Evolutionary conservation across 2,888 invertebrate genomes (phyloP).

Genomic region (Nemoura dubitans): DNA sequence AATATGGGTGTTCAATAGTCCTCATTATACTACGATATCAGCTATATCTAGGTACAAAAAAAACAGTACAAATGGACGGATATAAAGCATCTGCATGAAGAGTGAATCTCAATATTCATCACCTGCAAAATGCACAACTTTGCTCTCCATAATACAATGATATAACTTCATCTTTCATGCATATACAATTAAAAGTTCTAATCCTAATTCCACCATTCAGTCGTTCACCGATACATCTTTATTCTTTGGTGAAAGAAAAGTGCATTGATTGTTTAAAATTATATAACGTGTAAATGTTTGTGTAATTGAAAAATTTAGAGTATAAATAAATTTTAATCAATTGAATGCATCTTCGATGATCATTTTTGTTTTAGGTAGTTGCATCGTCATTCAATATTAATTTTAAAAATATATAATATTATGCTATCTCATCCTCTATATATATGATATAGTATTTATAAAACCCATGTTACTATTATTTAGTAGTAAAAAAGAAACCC

Average conservation of each 20-base stretch:
- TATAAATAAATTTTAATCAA: background rate
- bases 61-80: background rate
- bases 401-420: background rate
- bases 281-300: background rate
- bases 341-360: background rate
- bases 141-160: background rate
- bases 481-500: background rate
- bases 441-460: background rate
- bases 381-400: background rate
- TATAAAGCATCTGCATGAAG: background rate
- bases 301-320: background rate
- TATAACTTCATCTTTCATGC: background rate
- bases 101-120: background rate
- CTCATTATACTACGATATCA: background rate
- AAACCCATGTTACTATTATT: background rate
- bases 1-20: background rate
- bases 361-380: background rate
- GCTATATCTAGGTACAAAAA: background rate
- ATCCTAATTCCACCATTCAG: background rate
- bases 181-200: background rate
- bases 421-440: background rate
- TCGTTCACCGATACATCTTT: background rate
- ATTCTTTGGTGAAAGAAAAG: slow-evolving; percentile 12
- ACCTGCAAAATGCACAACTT: background rate
- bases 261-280: background rate